phyloP scores from a whole-genome alignment of 2,888 invertebrate species.

The Andrena flavipes region DNA sequence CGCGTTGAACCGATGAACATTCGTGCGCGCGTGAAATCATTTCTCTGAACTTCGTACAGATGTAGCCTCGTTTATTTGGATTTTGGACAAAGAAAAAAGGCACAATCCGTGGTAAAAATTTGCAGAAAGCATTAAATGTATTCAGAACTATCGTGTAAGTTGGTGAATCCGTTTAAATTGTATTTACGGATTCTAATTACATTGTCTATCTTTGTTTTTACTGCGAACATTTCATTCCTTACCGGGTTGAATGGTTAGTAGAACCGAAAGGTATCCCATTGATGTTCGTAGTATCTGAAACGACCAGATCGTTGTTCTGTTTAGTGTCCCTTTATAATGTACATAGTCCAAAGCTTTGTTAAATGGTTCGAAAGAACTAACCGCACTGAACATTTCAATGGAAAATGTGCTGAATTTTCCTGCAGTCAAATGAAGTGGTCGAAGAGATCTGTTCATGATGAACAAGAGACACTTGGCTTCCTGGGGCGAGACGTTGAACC shows the following conservation, averaged over 20 bases:
- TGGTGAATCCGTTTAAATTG: no score
- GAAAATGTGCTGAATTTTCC: conserved; percentile 76
- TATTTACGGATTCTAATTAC: not conserved
- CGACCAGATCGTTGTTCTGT: not conserved
- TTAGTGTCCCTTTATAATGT: not conserved
- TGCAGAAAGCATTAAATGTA: no score
- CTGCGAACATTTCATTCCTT: not conserved
- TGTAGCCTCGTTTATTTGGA: no score
- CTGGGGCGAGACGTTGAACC: conserved; percentile 67
- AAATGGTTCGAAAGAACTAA: conserved; percentile 39
- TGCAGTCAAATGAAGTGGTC: conserved; percentile 73
- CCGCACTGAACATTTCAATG: conserved; percentile 71
- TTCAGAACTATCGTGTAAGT: no score
- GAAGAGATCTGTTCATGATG: conserved; percentile 62
- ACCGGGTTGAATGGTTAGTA: conserved; percentile 57
- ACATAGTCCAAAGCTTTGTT: no score
- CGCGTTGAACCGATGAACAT: no score
- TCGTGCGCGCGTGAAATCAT: no score
- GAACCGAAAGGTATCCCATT: conserved; percentile 67
- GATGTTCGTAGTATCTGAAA: conserved; percentile 65
- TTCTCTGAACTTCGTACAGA: no score
- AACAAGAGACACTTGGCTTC: conserved; percentile 66
- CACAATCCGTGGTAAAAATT: no score
- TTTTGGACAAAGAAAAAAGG: no score
- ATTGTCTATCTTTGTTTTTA: not conserved